A percentile compares a stretch with the other conserved stretches of the same genome.
Conservation (phyloP, 2,888 invertebrate genomes). For the Brenthis hecate region DNA sequence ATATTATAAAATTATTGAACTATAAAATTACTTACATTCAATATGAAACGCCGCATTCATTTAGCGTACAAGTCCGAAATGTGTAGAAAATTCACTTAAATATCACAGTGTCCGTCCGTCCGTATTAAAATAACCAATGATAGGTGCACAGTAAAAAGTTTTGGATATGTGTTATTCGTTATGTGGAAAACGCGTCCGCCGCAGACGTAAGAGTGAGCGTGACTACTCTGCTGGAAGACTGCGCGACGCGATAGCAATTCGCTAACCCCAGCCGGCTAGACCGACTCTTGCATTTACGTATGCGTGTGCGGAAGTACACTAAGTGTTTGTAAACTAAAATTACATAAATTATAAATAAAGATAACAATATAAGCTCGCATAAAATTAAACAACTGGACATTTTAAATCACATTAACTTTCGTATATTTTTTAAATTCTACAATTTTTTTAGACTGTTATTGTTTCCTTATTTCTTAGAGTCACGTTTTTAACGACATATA, state of each 20-base stretch:
- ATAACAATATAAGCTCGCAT: conserved; percentile 1
- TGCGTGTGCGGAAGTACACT: conserved; percentile 17
- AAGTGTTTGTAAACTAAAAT: conserved; percentile 7
- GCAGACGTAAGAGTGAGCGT: conserved; percentile 57
- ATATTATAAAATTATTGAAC: background rate
- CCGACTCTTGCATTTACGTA: conserved; percentile 22
- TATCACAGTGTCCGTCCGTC: conserved; percentile 30
- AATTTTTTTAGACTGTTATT: background rate
- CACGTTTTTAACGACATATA: conserved; percentile 4
- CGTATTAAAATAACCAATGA: conserved; percentile 25
- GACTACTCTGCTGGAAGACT: conserved; percentile 46
- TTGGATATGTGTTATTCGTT: conserved; percentile 19
- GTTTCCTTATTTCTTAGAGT: conserved; percentile 13
- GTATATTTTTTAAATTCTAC: background rate
- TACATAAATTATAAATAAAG: conserved; percentile 17
- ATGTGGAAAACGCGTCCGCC: conserved; percentile 54
- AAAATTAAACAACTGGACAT: conserved; percentile 1
- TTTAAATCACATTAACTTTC: conserved; percentile 9
- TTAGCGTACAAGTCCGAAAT: conserved; percentile 18
- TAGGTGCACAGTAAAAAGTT: conserved; percentile 27
- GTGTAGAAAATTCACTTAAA: conserved; percentile 24
- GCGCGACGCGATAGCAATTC: conserved; percentile 42
- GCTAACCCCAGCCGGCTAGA: conserved; percentile 29
- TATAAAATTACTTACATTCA: conserved; percentile 20
- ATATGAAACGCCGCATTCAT: background rate